Evolutionary conservation across 2,797 vertebrate species (phyloP).

Genomic region (Arctocebus calabarensis): DNA sequence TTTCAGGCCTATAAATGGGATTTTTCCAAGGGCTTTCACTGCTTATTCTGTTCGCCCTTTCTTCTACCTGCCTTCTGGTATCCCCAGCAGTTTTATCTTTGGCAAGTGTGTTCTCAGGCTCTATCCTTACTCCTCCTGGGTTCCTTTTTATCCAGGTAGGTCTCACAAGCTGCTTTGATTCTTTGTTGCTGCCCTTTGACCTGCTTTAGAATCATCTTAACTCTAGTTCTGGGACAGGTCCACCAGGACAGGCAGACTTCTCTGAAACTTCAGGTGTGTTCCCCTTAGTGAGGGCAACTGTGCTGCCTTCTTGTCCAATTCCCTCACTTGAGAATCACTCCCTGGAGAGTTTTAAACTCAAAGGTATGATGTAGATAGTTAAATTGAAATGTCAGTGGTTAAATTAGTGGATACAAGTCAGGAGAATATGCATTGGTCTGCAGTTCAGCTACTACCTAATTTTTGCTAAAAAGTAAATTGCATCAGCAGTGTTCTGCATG

Average conservation of each 20-base stretch:
- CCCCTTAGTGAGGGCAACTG: neutral
- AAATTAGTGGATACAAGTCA: constrained; percentile 29
- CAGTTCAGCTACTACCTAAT: neutral
- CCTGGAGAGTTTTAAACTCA: neutral
- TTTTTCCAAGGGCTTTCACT: neutral
- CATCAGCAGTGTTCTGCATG: neutral
- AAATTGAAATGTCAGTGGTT: constrained; percentile 13
- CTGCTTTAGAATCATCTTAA: neutral
- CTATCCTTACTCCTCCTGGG: neutral
- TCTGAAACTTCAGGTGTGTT: neutral
- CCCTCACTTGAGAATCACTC: neutral
- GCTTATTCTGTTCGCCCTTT: neutral
- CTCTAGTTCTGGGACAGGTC: neutral
- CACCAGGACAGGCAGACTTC: neutral
- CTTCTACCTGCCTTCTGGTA: neutral
- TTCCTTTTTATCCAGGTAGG: neutral
- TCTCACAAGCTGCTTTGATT: neutral
- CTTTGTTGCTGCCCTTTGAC: neutral
- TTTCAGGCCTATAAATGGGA: neutral
- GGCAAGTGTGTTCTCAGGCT: neutral
- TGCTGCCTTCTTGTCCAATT: neutral
- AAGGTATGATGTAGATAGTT: neutral
- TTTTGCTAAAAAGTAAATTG: constrained; percentile 26
- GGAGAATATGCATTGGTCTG: neutral
- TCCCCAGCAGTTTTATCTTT: neutral